Percentiles rank a stretch among this genome's conserved stretches.
These are phyloP conservation scores for Metacarcinus magister DNA, from an alignment of 2,888 invertebrate species.

Conservation along the genomic window DNA sequence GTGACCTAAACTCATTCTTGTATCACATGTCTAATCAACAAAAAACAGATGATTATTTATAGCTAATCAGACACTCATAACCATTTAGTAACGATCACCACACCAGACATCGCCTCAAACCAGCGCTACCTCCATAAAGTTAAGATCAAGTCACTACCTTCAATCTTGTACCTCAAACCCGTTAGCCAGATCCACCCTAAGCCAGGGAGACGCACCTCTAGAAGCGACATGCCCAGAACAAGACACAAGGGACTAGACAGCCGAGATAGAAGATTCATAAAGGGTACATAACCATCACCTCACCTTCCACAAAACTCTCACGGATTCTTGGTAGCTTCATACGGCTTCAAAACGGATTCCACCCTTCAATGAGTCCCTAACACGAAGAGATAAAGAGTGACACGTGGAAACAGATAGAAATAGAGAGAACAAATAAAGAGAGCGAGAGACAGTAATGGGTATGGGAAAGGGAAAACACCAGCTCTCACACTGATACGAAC, in stretches of 20 bases:
- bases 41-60: no score
- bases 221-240: neutral
- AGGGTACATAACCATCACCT: slow-evolving; percentile 3
- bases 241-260: neutral
- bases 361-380: neutral
- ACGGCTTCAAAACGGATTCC: neutral
- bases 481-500: neutral
- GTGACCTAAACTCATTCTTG: no score
- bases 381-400: neutral
- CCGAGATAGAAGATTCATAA: neutral
- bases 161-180: no score
- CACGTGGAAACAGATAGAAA: neutral
- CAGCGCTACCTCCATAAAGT: no score
- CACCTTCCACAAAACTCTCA: neutral
- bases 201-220: neutral
- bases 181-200: no score
- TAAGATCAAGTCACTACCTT: no score
- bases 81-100: no score
- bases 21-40: no score
- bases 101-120: no score
- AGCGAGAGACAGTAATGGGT: neutral
- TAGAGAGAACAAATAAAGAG: neutral
- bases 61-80: no score
- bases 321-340: neutral
- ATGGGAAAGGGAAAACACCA: neutral